Conservation (phyloP, 2,113 vertebrate genomes). For the Nerophis lumbriciformis region DNA sequence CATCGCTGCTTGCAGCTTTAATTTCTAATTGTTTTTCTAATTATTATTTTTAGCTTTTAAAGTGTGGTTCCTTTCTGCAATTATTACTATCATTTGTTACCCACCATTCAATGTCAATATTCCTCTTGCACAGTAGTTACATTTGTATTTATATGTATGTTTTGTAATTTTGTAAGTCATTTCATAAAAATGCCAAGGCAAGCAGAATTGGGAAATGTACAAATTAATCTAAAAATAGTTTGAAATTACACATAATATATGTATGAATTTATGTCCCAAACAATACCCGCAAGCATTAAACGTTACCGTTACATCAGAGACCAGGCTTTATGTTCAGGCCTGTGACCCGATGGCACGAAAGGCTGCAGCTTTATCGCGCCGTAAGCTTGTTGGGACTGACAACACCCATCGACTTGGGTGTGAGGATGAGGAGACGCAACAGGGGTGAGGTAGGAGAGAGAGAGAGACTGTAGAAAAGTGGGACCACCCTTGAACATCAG, state of each 20-base stretch:
- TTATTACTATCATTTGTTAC: no score
- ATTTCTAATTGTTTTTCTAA: no score
- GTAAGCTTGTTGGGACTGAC: slow-evolving; percentile 25
- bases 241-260: not conserved
- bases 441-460: not conserved
- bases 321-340: not conserved
- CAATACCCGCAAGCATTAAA: not conserved
- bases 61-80: no score
- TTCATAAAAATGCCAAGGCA: no score
- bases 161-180: no score
- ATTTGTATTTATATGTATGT: no score
- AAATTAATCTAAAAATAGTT: no score
- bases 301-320: not conserved
- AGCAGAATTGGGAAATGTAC: no score
- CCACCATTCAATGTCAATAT: no score
- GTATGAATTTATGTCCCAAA: not conserved
- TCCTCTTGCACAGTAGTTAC: no score
- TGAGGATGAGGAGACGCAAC: slow-evolving; percentile 13
- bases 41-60: no score
- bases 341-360: slow-evolving; percentile 29
- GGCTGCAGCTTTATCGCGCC: slow-evolving; percentile 6
- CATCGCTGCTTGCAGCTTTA: no score
- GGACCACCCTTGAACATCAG: slow-evolving; percentile 10
- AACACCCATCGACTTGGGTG: slow-evolving; percentile 20
- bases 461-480: not conserved